These are phyloP conservation scores for Lasioglossum vierecki DNA, from an alignment of 2,888 invertebrate species.

Conservation along the genomic window DNA sequence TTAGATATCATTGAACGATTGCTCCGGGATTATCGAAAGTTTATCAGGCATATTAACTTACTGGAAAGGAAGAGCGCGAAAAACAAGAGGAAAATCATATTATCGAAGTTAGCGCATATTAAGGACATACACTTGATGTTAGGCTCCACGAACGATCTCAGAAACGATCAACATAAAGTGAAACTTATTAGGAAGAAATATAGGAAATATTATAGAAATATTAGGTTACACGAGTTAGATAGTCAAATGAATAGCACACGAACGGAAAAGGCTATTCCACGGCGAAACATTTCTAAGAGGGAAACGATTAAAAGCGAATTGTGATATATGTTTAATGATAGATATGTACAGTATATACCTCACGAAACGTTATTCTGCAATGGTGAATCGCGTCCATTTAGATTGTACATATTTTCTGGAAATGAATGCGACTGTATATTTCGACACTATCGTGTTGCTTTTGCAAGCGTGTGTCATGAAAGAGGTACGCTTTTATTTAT, in stretches of 20 bases:
- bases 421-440: constrained; percentile 22
- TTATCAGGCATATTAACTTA: constrained; percentile 69
- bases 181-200: constrained; percentile 68
- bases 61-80: constrained; percentile 58
- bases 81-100: constrained; percentile 72
- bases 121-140: constrained; percentile 79
- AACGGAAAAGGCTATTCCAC: constrained; percentile 24
- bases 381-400: constrained; percentile 14
- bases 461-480: background rate
- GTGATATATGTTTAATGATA: constrained; percentile 73
- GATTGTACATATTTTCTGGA: constrained; percentile 16
- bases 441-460: background rate
- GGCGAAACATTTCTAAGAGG: constrained; percentile 28
- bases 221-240: constrained; percentile 56
- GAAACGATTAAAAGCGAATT: constrained; percentile 73
- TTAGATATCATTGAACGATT: constrained; percentile 79
- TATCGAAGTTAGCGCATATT: constrained; percentile 78
- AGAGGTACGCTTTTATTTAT: constrained; percentile 8
- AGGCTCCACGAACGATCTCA: constrained; percentile 74
- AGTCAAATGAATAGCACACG: constrained; percentile 54
- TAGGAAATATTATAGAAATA: constrained; percentile 64
- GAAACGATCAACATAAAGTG: constrained; percentile 69
- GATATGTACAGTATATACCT: constrained; percentile 38
- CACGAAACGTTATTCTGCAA: constrained; percentile 39
- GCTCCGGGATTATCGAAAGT: constrained; percentile 74